Percentiles rank a stretch among this genome's conserved stretches.
phyloP scores from a whole-genome alignment of 2,888 invertebrate species.

The Exocentrus adspersus region DNA sequence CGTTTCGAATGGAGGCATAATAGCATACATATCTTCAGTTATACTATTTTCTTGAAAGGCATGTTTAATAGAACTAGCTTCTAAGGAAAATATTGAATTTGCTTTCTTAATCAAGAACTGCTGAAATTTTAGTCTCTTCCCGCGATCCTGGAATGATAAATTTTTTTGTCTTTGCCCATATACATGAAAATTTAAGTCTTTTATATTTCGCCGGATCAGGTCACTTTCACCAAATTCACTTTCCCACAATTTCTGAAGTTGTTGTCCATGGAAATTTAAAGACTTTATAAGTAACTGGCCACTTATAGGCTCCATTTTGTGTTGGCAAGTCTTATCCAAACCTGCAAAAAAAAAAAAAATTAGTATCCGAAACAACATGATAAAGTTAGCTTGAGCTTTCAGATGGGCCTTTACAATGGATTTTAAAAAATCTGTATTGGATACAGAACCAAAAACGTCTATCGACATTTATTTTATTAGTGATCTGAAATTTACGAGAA shows the following conservation, averaged over 20 bases:
- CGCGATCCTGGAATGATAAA: conserved; percentile 84
- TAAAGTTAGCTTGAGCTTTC: too few species aligned
- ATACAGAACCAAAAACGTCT: too few species aligned
- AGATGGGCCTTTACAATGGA: too few species aligned
- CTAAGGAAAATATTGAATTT: conserved; percentile 75
- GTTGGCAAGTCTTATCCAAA: background rate
- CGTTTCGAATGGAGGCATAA: conserved; percentile 88
- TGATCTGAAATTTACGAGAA: too few species aligned
- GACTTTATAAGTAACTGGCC: conserved; percentile 73
- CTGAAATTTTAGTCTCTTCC: conserved; percentile 83
- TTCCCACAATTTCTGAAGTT: conserved; percentile 89
- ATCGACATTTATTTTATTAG: too few species aligned
- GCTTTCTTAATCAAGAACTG: conserved; percentile 90
- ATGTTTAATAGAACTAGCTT: conserved; percentile 59
- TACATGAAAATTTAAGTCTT: conserved; percentile 75
- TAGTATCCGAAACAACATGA: background rate
- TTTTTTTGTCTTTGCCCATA: conserved; percentile 84
- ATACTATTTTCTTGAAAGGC: conserved; percentile 65
- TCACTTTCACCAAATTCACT: conserved; percentile 83
- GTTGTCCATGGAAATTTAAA: conserved; percentile 87
- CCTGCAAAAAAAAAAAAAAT: background rate
- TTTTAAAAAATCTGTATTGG: too few species aligned
- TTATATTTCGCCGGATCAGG: conserved; percentile 70
- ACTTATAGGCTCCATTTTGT: conserved; percentile 66
- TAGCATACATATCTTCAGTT: conserved; percentile 76